Base-by-base conservation (phyloP, 1,140 invertebrate species). In the Zaprionus capensis region DNA sequence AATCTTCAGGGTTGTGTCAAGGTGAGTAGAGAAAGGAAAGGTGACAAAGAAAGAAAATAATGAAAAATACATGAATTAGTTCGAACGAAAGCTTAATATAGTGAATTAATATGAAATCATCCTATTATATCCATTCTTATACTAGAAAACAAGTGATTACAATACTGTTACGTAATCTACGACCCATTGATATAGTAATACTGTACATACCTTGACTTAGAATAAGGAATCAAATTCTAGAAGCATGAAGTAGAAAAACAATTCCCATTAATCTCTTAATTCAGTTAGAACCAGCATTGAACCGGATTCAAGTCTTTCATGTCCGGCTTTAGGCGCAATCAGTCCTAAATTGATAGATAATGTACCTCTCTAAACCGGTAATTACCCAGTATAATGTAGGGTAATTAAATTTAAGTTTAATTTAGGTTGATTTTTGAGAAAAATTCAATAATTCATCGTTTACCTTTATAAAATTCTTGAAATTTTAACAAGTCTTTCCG, bases 1-100 rank as follows among this genome's bases (percentile, higher is more conserved):
- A 95, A 97, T 77, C 93, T 99, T 55, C 97, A 98, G 91, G 93
- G 97, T 51, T 98, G 98, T 94, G 95, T 98, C 1, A 96, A 97
- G 95, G 92, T 92, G 59, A 41, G 59, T 24, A 15, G 4, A 15
- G 38, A 9, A 17, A 14, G 38, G 1, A 36, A 36, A 53, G 34
- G 11, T 22, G 9, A 22, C 7, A 15, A 9, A 17, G 1, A 49
- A 49, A 41, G 5, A 41, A 31, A 9, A 9, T 11, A 11, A 31
- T 2, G 9, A 34, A 34, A 11, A 34, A 34, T 3, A 34, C 31
- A 34, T 34, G 4, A 9, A 34, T 34, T 11, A 34, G 31, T 0
- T 34, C 9, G 9, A 34, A 34, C 11, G 31, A 34, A 34, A 34
- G 2, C 2, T 9, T 34, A 11, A 11, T 11, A 7, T 9, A 34